Evolutionary conservation across 2,797 vertebrate genomes (phyloP), one percentile per base, ranked within the genome.

Genomic region (Xerus rutilus): DNA sequence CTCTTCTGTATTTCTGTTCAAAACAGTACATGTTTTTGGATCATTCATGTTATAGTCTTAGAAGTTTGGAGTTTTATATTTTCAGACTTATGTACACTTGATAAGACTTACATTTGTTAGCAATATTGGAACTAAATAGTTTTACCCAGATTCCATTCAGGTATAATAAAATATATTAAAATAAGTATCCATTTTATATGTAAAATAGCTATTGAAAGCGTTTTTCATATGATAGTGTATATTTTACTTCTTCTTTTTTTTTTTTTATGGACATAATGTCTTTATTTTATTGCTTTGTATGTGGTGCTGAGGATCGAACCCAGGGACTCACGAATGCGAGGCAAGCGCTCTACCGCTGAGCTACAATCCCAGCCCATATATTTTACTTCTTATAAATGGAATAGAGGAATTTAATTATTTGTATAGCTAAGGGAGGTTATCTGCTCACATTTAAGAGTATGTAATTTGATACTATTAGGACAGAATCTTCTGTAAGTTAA

Each of bases 201-300:
- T 92, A 30, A 94, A 95, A 81, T 87, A 92, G 45, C 43, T 52
- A 84, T 86, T 95, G 92, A 67, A 67, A 93, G 67, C 73, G 45
- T 86, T 92, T 96, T 94, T 25, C 28, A 45, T 88, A 45, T 91
- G 57, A 88, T 92, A 73, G 28, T 49, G 5, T 67, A 6, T 79
- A 78, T 87, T 96, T 91, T 93, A 81, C 78, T 95, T 95, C 91
- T 96, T 83, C n/a, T n/a, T n/a, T n/a, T n/a, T n/a, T n/a, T n/a
- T n/a, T n/a, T n/a, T n/a, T n/a, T n/a, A n/a, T n/a, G n/a, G n/a
- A n/a, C n/a, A n/a, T n/a, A n/a, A n/a, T n/a, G n/a, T n/a, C n/a
- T n/a, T n/a, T n/a, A n/a, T n/a, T n/a, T n/a, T n/a, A n/a, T n/a
- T n/a, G n/a, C n/a, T n/a, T n/a, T n/a, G n/a, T n/a, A n/a, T n/a